Percentiles rank a stretch among this genome's conserved stretches.
These are phyloP conservation scores for Conopomorpha cramerella DNA, from an alignment of 1,140 invertebrate species.

Conservation along the genomic window DNA sequence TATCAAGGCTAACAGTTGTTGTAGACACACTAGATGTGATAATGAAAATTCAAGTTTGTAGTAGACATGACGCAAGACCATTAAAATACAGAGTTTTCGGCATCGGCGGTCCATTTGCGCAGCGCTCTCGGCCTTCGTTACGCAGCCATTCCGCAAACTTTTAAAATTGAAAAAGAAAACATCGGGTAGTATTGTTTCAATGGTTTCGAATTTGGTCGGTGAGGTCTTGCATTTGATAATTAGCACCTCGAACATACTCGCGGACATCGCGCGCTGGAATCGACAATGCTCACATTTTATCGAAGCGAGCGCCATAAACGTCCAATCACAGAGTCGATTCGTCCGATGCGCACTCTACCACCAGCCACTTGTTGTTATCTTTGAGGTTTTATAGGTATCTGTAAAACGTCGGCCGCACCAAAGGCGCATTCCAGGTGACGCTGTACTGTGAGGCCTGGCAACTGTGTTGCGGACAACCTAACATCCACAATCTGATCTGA, in stretches of 20 bases:
- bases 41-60: slow-evolving; percentile 61
- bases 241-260: slow-evolving; percentile 47
- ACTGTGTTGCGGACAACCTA: no score
- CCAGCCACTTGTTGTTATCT: slow-evolving; percentile 50
- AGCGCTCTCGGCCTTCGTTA: slow-evolving; percentile 52
- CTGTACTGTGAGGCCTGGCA: no score
- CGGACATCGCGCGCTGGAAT: slow-evolving; percentile 23
- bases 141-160: slow-evolving; percentile 56
- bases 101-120: slow-evolving; percentile 49
- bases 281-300: slow-evolving; percentile 36
- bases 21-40: slow-evolving; percentile 54
- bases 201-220: slow-evolving; percentile 51
- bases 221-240: slow-evolving; percentile 54
- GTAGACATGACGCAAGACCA: slow-evolving; percentile 54
- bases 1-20: slow-evolving; percentile 55
- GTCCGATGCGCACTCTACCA: slow-evolving; percentile 25
- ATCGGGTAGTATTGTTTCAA: slow-evolving; percentile 54
- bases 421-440: slow-evolving; percentile 41
- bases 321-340: slow-evolving; percentile 28
- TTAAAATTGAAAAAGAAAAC: slow-evolving; percentile 54
- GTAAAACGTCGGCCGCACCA: slow-evolving; percentile 53
- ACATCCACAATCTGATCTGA: no score
- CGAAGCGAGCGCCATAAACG: slow-evolving; percentile 39
- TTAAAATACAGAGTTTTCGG: slow-evolving; percentile 57
- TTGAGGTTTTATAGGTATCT: slow-evolving; percentile 55